Evolutionary conservation across 2,113 vertebrate genomes (phyloP).

Genomic region (Phrynocephalus versicolor): DNA sequence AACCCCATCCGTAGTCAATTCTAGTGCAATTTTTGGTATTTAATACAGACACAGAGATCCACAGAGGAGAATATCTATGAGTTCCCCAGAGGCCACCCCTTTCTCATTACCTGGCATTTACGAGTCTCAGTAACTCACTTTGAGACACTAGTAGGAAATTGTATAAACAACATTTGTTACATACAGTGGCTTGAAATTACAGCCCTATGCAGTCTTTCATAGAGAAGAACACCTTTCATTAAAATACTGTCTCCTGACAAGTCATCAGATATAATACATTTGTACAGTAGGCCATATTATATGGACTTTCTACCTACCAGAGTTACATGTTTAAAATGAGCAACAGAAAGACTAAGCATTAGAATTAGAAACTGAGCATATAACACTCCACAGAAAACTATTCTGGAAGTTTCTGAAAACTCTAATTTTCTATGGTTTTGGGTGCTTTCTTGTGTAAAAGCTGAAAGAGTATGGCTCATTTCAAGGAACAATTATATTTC

Average conservation of each 20-base stretch:
- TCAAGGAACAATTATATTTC: neutral
- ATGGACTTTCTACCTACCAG: neutral
- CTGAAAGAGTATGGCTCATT: conserved; percentile 3
- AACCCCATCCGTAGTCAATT: too few species aligned
- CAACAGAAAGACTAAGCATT: neutral
- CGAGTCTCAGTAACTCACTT: too few species aligned
- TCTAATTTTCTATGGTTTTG: neutral
- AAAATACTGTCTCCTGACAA: neutral
- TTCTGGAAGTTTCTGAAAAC: neutral
- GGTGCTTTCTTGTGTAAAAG: neutral
- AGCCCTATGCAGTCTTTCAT: too few species aligned
- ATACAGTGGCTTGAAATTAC: too few species aligned
- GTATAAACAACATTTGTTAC: too few species aligned
- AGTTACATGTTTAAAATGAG: neutral
- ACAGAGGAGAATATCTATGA: too few species aligned
- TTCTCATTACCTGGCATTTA: too few species aligned
- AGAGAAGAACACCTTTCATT: neutral
- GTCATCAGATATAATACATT: neutral
- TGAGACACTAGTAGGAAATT: too few species aligned
- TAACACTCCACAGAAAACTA: neutral
- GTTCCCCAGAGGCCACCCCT: too few species aligned
- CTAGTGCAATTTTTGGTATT: too few species aligned
- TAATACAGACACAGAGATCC: too few species aligned
- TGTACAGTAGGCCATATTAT: neutral
- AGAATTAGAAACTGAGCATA: neutral